Base-by-base conservation (phyloP, 1,140 invertebrate species). In the Drosophila truncata region DNA sequence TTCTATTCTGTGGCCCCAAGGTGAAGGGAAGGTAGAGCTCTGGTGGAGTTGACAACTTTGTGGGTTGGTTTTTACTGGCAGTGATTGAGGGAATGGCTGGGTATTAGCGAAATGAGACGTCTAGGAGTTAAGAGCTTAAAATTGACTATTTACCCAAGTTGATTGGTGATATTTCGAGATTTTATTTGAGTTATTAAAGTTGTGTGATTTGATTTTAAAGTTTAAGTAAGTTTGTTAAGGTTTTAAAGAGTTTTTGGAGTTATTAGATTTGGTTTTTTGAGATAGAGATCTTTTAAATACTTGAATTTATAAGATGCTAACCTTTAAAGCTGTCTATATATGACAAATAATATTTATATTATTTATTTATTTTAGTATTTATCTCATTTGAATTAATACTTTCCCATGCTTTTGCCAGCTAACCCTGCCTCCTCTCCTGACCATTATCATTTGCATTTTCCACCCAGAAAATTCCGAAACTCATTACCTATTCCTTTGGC, bases 401-500 rank as follows among this genome's bases (percentile, higher is more conserved):
- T 67, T 67, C 44, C 29, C 62, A 67, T 29, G 39, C 47, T 31
- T 11, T 20, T 18, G 9, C 4, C 8, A 23, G 31, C 2, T 23
- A 7, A 0, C 1, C 7, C 11, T 27, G 5, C 42, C 18, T 35
- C 41, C 41, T 20, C 25, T 27, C 64, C 20, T 5, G 13, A 8
- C 11, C 29, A 20, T 20, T 14, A 23, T 10, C 20, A 71, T 71
- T 71, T 57, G 50, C 50, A 71, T 71, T 71, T 71, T 71, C 42
- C 41, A n/a, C 7, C 18, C 35, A 39, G 66, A 59, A 71, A 71
- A 72, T 59, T 72, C 33, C 37, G 10, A 57, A 71, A 37, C 65
- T 72, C 69, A 72, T 72, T 72, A 72, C n/a, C 8, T 60, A 72
- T 72, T 72, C 66, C 66, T 46, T 52, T 4, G 9, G 57, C 33